Percentiles rank a stretch among this genome's conserved stretches.
Evolutionary conservation across 2,113 vertebrate species (phyloP).

Genomic region (Neoarius graeffei): DNA sequence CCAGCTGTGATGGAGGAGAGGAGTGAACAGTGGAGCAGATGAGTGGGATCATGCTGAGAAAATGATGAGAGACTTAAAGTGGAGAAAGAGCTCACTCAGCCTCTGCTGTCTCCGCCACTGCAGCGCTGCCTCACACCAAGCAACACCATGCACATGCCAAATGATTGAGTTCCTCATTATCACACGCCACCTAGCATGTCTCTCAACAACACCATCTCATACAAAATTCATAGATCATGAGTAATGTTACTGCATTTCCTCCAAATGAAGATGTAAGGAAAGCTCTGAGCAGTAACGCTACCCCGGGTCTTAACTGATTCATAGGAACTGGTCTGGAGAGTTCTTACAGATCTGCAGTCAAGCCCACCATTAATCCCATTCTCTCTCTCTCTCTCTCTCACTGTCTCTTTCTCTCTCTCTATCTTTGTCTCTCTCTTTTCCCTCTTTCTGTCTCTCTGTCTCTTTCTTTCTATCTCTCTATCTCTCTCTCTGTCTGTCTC

Average conservation of each 20-base stretch:
- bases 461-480: too few species aligned
- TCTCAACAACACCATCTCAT: slow-evolving; percentile 5
- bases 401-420: not conserved
- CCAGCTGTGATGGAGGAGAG: slow-evolving; percentile 73
- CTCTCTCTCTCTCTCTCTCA: not conserved
- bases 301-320: not conserved
- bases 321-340: not conserved
- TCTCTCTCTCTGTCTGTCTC: too few species aligned
- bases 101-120: slow-evolving; percentile 22
- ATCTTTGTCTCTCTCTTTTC: too few species aligned
- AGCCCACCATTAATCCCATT: not conserved
- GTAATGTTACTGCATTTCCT: slow-evolving; percentile 28
- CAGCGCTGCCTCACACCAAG: not conserved
- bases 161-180: slow-evolving; percentile 20
- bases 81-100: slow-evolving; percentile 62
- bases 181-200: slow-evolving; percentile 5
- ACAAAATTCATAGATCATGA: slow-evolving; percentile 23
- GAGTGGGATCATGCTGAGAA: slow-evolving; percentile 71
- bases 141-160: not conserved
- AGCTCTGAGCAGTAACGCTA: not conserved
- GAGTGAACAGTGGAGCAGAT: slow-evolving; percentile 56
- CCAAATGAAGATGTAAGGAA: not conserved
- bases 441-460: too few species aligned
- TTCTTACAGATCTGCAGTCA: not conserved
- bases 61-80: slow-evolving; percentile 73